These are phyloP conservation scores for Epicampocera succincta DNA, from an alignment of 2,888 invertebrate genomes.

Conservation along the genomic window DNA sequence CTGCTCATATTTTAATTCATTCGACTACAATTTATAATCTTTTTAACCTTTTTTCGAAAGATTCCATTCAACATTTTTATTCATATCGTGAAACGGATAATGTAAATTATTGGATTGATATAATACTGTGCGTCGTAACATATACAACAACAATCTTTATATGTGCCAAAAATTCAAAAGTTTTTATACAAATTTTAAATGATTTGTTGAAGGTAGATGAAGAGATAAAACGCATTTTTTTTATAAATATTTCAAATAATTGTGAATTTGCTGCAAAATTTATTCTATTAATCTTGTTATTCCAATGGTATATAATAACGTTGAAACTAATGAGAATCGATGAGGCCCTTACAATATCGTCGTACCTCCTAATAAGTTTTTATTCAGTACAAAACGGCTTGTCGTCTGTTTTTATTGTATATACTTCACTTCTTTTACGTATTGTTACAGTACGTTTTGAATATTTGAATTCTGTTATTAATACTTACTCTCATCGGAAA, in stretches of 20 bases:
- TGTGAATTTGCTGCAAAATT: slow-evolving; percentile 74
- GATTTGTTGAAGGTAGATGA: slow-evolving; percentile 77
- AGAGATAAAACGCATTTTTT: slow-evolving; percentile 75
- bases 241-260: slow-evolving; percentile 72
- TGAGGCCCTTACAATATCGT: slow-evolving; percentile 71
- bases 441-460: slow-evolving; percentile 77
- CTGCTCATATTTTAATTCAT: slow-evolving; percentile 74
- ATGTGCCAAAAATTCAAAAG: slow-evolving; percentile 75
- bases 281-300: slow-evolving; percentile 73
- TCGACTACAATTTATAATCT: slow-evolving; percentile 76
- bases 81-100: slow-evolving; percentile 76
- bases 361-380: slow-evolving; percentile 74
- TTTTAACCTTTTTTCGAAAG: slow-evolving; percentile 74
- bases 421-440: slow-evolving; percentile 75
- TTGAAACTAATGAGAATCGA: slow-evolving; percentile 71
- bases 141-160: slow-evolving; percentile 75
- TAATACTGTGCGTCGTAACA: slow-evolving; percentile 76
- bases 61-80: slow-evolving; percentile 72
- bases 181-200: slow-evolving; percentile 76
- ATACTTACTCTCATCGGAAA: slow-evolving; percentile 75
- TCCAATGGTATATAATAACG: slow-evolving; percentile 76
- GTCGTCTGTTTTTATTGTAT: slow-evolving; percentile 77
- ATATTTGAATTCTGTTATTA: slow-evolving; percentile 76
- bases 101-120: slow-evolving; percentile 78
- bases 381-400: slow-evolving; percentile 76